These are phyloP conservation scores for Ardeotis arabs DNA, from an alignment of 2,113 vertebrate genomes.

Conservation along the genomic window DNA sequence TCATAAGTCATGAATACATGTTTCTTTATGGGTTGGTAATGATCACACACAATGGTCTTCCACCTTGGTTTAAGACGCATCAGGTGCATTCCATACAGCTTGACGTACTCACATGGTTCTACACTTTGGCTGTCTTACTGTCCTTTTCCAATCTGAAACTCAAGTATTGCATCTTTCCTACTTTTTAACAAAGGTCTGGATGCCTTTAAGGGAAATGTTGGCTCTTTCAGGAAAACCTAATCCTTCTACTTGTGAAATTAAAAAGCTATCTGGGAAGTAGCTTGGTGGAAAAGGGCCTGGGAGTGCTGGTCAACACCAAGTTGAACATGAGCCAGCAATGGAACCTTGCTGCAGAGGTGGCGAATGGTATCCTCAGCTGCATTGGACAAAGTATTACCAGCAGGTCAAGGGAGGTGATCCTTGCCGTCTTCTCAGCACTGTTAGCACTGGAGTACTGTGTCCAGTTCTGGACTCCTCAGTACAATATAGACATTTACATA, in stretches of 20 bases:
- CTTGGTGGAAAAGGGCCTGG: background rate
- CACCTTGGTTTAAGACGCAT: background rate
- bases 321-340: background rate
- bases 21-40: background rate
- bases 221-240: background rate
- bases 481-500: fast-evolving
- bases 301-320: background rate
- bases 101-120: fast-evolving
- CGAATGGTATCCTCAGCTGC: background rate
- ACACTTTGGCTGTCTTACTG: background rate
- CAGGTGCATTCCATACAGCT: background rate
- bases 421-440: background rate
- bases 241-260: background rate
- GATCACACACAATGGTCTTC: background rate
- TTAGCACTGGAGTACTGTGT: background rate
- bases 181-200: background rate
- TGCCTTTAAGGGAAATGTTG: background rate
- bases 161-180: background rate
- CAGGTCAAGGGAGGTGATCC: background rate
- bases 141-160: background rate
- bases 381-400: background rate
- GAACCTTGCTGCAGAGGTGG: background rate
- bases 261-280: background rate
- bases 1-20: fast-evolving
- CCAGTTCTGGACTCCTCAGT: background rate